Evolutionary conservation across 2,113 vertebrate species (phyloP).

Genomic region (Alouatta palliata): DNA sequence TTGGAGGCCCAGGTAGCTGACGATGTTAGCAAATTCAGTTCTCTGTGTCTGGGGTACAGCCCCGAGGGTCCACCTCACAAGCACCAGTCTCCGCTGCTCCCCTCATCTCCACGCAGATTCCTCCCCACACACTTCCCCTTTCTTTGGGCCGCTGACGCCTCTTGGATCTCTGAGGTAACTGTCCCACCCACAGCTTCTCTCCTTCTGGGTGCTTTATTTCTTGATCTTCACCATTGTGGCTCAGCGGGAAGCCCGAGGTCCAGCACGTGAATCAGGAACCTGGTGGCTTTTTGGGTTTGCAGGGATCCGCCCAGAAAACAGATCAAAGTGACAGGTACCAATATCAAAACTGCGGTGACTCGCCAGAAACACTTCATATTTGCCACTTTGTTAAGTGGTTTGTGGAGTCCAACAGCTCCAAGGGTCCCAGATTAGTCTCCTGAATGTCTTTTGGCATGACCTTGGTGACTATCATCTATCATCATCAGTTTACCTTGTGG

Average conservation of each 20-base stretch:
- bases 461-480: too few relatives aligned
- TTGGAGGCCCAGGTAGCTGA: rapidly evolving
- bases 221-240: neutral
- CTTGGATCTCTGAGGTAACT: neutral
- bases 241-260: neutral
- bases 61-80: neutral
- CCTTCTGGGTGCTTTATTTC: neutral
- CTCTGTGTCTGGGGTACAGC: too few relatives aligned
- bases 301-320: neutral
- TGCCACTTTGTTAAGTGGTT: neutral
- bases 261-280: neutral
- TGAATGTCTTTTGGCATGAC: too few relatives aligned
- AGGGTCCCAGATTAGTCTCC: neutral
- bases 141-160: rapidly evolving
- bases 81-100: rapidly evolving
- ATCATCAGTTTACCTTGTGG: neutral
- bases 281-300: neutral
- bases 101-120: neutral
- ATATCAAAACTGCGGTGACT: too few relatives aligned
- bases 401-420: neutral
- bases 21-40: neutral
- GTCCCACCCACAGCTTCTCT: too few relatives aligned
- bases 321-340: neutral
- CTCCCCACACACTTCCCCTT: neutral
- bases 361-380: neutral